Base-by-base conservation (phyloP, 2,888 invertebrate species). In the Caenorhabditis angaria region DNA sequence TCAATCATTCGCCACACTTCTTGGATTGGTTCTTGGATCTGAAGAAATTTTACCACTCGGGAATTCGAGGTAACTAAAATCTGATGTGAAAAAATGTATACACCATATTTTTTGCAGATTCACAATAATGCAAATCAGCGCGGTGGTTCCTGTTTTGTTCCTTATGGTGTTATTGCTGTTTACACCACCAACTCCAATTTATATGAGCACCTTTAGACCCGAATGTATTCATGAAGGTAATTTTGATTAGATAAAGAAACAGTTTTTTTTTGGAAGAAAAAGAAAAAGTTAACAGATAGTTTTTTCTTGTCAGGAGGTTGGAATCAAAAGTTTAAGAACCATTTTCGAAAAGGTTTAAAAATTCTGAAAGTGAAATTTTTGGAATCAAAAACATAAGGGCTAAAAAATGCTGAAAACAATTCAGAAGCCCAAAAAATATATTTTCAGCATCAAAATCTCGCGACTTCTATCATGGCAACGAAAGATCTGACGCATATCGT, bases 1-100 rank as follows among this genome's bases (percentile, higher is more conserved):
- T 8, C 85, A 86, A 65, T 83, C 85, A 0, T 65, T 83, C 1
- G 79, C 81, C n/a, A 86, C 85, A 3, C 68, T 86, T 18, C 69
- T 85, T 29, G 85, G 85, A 6, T 69, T 86, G n/a, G 50, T 84
- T 8, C 57, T 82, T 20, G 86, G 85, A 6, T 83, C 85, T 0
- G 81, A 85, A 24, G 72, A 73, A 6, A 69, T 86, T 27, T 28
- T 86, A 48, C 78, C 83, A 1, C 60, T 84, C 5, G 72, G 68
- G 41, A 61, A 47, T 3, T 50, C 67, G 0, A 41, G 35, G 51
- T 61, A n/a, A 14, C 25, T 29, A 27, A 20, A 27, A 3, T 29
- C 24, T 28, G 25, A n/a, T 32, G 20, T 35, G 27, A 28, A 27
- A 56, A 56, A n/a, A 29, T 18, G 6, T 20, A n/a, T n/a, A n/a